Evolutionary conservation across 2,113 vertebrate species (phyloP).

Genomic region (Lagopus muta): DNA sequence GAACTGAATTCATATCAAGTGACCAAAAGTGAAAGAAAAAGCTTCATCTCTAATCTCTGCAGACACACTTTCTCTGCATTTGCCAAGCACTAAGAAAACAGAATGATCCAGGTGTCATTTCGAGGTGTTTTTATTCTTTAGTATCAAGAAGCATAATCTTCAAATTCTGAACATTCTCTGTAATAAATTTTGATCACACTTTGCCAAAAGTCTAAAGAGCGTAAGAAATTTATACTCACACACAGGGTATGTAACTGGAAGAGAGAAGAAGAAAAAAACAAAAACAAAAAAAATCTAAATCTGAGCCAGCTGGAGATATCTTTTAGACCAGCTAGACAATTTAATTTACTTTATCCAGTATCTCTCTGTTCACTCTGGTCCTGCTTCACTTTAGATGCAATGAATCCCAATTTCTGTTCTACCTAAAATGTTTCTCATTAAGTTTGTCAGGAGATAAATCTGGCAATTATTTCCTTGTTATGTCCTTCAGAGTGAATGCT

Average conservation of each 20-base stretch:
- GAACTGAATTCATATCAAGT: background rate
- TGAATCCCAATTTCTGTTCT: constrained; percentile 36
- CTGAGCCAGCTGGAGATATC: background rate
- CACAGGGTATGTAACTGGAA: background rate
- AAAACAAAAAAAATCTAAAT: background rate
- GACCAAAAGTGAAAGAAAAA: background rate
- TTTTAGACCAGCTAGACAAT: constrained; percentile 28
- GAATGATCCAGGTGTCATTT: background rate
- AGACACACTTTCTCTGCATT: background rate
- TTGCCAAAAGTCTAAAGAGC: background rate
- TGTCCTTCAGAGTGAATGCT: background rate
- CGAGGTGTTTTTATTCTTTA: background rate
- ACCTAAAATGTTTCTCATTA: constrained; percentile 12
- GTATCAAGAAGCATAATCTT: background rate
- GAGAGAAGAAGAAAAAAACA: background rate
- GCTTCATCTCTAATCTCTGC: background rate
- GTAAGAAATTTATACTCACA: background rate
- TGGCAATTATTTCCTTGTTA: constrained; percentile 24
- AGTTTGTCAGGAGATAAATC: constrained; percentile 20
- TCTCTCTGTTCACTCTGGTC: background rate
- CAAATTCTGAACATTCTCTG: background rate
- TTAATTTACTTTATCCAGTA: constrained; percentile 28
- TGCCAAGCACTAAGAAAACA: background rate
- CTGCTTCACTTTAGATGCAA: constrained; percentile 23
- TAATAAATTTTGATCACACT: background rate